A percentile compares a stretch with the other conserved stretches of the same genome.
Conservation (phyloP, 2,888 invertebrate species). For the Subacronicta megacephala region DNA sequence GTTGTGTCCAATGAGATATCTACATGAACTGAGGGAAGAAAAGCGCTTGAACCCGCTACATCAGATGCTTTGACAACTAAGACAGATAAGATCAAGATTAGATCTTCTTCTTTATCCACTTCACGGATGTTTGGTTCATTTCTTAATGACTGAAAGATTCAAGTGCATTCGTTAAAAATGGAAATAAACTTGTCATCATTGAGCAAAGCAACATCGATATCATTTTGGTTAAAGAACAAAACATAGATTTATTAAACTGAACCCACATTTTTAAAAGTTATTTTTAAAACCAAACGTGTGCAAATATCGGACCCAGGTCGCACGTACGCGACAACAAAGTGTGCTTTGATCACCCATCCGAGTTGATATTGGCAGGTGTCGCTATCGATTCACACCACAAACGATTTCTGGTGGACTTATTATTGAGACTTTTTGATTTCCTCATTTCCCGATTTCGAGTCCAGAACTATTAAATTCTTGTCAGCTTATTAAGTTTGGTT, state of each 20-base stretch:
- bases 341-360: conserved; percentile 2
- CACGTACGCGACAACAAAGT: background rate
- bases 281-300: conserved; percentile 2
- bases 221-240: background rate
- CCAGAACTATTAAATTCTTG: too few species aligned
- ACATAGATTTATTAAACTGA: background rate
- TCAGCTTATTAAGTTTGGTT: too few species aligned
- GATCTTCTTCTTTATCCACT: background rate
- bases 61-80: too few species aligned
- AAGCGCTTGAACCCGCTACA: too few species aligned
- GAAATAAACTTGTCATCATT: too few species aligned
- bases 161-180: too few species aligned
- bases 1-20: too few species aligned
- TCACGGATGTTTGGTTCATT: too few species aligned
- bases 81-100: too few species aligned
- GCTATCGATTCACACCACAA: background rate
- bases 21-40: too few species aligned
- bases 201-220: background rate
- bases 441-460: background rate
- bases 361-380: background rate
- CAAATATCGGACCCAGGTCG: background rate
- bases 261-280: background rate
- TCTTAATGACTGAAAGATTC: too few species aligned
- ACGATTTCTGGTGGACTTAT: background rate
- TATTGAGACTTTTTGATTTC: background rate